Percentiles rank a stretch among this genome's conserved stretches.
Evolutionary conservation across 2,797 vertebrate genomes (phyloP).

Genomic region (Numenius phaeopus): DNA sequence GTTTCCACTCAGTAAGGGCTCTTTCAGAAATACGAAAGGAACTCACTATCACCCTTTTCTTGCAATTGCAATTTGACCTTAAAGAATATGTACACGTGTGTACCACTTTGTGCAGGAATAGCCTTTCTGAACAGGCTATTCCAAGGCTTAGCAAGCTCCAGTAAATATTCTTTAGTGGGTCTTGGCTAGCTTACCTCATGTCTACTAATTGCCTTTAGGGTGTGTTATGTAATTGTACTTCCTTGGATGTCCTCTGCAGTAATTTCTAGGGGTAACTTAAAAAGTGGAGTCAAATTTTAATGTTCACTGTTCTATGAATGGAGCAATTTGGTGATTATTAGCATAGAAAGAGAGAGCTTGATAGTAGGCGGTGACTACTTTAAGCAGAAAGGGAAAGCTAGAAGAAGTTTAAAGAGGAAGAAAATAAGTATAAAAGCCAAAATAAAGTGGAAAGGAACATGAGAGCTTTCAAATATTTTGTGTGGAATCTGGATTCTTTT

Average conservation of each 20-base stretch:
- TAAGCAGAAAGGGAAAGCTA: background rate
- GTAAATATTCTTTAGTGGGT: background rate
- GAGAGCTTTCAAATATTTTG: background rate
- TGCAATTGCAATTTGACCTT: background rate
- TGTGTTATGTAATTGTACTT: background rate
- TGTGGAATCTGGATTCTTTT: background rate
- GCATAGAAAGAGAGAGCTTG: background rate
- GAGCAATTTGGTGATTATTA: background rate
- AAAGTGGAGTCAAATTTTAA: background rate
- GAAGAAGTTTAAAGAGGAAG: background rate
- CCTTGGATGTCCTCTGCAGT: background rate
- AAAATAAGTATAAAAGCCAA: background rate
- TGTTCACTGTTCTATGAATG: background rate
- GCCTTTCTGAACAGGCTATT: background rate
- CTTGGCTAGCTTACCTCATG: background rate
- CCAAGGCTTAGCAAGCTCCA: background rate
- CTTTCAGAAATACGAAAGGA: background rate
- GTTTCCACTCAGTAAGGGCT: background rate
- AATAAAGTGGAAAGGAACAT: background rate
- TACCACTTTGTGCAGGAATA: background rate
- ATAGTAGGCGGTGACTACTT: background rate
- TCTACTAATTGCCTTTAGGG: background rate
- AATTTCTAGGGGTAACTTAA: background rate
- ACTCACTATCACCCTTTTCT: background rate
- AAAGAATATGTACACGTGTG: background rate